Evolutionary conservation across 2,797 vertebrate genomes (phyloP), one percentile per base, ranked within the genome.

Genomic region (Gymnocypris eckloni): DNA sequence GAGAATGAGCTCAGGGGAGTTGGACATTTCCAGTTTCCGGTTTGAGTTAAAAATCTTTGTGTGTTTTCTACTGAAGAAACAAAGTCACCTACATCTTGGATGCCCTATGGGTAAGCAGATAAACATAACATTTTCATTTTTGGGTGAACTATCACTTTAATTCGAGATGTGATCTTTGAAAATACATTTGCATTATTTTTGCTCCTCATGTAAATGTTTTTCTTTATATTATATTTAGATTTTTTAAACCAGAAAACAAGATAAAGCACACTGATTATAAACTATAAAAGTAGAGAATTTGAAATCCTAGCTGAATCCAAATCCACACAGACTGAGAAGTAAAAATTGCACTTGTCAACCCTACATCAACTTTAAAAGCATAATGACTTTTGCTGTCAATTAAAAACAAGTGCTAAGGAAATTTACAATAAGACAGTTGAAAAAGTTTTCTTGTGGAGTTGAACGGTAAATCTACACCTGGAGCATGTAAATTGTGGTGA

Each of bases 401-500:
- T 84, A 45, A 69, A 78, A 43, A 54, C 16, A 78, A 11, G n/a
- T 67, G 50, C 25, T 25, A 76, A 69, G 41, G 61, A 87, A 76
- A 84, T n/a, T 25, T 69, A 75, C 48, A 39, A 75, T 61, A 61
- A 72, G 48, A 28, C 20, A 25, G 52, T 71, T 9, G 20, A 64
- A 28, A 39, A 18, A 78, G 41, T 45, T n/a, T 54, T 54, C 78
- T 61, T 33, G 6, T 64, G 54, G 59, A 56, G 13, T 37, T 43
- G n/a, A 87, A 79, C 4, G 56, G 83, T 82, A 82, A 71, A 22
- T 82, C 86, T 79, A 86, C 86, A 91, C 85, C 82, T 87, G 64
- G 45, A 84, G 81, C 54, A 89, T 86, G 87, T 81, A 75, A 87
- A 89, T 80, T 87, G 83, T 37, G 28, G 69, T 87, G 87, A 86